A percentile compares a stretch with the other conserved stretches of the same genome.
Conservation (phyloP, 2,888 invertebrate species). For the Petrolisthes manimaculis region DNA sequence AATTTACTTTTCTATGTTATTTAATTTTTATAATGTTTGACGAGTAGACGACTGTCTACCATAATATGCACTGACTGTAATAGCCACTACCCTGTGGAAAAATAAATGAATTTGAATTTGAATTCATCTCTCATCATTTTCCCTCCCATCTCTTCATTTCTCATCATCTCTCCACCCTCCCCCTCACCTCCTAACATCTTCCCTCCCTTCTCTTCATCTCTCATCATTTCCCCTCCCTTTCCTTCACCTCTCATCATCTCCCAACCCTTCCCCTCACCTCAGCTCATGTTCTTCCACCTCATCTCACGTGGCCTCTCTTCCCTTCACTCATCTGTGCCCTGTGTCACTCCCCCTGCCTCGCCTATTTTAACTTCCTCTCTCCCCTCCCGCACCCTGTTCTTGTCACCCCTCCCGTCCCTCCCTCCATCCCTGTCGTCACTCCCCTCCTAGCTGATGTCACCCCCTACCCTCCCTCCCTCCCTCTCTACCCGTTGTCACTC, state of each 20-base stretch:
- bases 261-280: not conserved
- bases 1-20: too few species aligned
- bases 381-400: not conserved
- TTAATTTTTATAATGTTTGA: too few species aligned
- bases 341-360: not conserved
- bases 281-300: not conserved
- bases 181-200: not conserved
- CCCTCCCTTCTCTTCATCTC: constrained; percentile 8
- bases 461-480: not conserved
- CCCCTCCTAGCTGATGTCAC: too few species aligned
- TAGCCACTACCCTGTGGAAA: too few species aligned
- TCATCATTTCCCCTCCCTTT: not conserved
- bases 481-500: not conserved
- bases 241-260: not conserved
- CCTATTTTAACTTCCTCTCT: not conserved
- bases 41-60: too few species aligned
- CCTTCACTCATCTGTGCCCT: not conserved
- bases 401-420: not conserved
- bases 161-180: not conserved
- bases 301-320: too few species aligned
- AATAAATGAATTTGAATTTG: not conserved
- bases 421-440: not conserved
- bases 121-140: not conserved
- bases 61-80: too few species aligned
- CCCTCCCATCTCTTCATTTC: not conserved